Conservation (phyloP, 1,140 invertebrate genomes). For the Limonius californicus region DNA sequence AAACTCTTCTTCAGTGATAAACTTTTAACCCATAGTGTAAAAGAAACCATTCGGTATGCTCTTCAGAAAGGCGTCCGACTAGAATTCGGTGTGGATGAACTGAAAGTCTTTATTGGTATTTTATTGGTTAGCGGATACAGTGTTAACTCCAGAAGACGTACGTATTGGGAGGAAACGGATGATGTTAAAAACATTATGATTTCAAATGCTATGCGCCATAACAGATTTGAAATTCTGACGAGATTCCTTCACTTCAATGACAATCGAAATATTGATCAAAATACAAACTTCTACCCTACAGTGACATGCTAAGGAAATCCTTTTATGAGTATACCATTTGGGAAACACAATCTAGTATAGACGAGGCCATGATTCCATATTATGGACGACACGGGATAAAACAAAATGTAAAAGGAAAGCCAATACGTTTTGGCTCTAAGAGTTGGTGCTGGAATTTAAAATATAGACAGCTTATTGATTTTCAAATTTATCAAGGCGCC, state of each 20-base stretch:
- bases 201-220: constrained; percentile 17
- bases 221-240: constrained; percentile 25
- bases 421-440: constrained; percentile 42
- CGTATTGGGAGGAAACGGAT: constrained; percentile 31
- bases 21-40: not conserved
- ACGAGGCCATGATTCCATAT: constrained; percentile 45
- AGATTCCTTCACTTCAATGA: constrained; percentile 28
- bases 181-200: constrained; percentile 32
- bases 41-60: not conserved
- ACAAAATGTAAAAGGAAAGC: constrained; percentile 42
- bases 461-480: constrained; percentile 40
- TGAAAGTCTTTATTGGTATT: constrained; percentile 28
- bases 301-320: constrained; percentile 19
- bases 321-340: constrained; percentile 20
- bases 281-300: constrained; percentile 25
- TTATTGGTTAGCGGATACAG: constrained; percentile 30
- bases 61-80: constrained; percentile 13
- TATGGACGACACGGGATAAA: constrained; percentile 41
- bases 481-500: constrained; percentile 39
- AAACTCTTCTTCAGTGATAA: not conserved
- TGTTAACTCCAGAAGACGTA: constrained; percentile 17
- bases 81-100: constrained; percentile 18
- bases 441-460: constrained; percentile 41
- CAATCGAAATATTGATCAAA: constrained; percentile 26
- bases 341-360: not conserved